Percentiles rank a stretch among this genome's conserved stretches.
Evolutionary conservation across 2,888 invertebrate species (phyloP).

Genomic region (Drosophila neotestacea): DNA sequence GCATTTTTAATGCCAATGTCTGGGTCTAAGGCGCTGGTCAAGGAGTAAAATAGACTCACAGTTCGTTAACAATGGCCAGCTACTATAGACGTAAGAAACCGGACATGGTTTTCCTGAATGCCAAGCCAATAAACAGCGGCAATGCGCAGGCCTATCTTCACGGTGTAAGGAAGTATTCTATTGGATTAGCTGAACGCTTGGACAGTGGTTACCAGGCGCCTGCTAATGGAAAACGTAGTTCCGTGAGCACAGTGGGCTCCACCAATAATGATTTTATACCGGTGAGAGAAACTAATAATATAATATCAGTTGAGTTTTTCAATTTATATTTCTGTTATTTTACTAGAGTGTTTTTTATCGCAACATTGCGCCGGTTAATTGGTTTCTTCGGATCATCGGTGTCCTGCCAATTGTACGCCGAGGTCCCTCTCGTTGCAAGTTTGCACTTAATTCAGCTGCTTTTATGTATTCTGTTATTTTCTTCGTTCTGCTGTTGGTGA

Average conservation of each 20-base stretch:
- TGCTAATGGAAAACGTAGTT: conserved; percentile 66
- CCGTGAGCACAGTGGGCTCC: conserved; percentile 74
- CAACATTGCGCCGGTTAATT: conserved; percentile 85
- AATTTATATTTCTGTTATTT: neutral
- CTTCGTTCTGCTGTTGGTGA: conserved; percentile 86
- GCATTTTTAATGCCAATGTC: conserved; percentile 62
- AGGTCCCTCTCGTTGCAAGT: conserved; percentile 86
- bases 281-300: conserved; percentile 39
- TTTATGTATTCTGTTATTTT: conserved; percentile 87
- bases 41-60: conserved; percentile 45
- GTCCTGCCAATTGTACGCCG: conserved; percentile 87
- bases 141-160: conserved; percentile 70
- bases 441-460: conserved; percentile 86
- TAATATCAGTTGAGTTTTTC: neutral
- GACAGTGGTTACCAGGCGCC: conserved; percentile 69
- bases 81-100: conserved; percentile 79
- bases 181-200: conserved; percentile 75
- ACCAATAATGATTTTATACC: conserved; percentile 75
- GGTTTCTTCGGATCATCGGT: conserved; percentile 87
- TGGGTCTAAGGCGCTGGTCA: conserved; percentile 26
- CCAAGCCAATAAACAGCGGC: conserved; percentile 80
- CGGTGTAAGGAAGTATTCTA: conserved; percentile 79
- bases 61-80: conserved; percentile 75
- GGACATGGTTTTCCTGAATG: conserved; percentile 83
- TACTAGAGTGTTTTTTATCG: conserved; percentile 85